Evolutionary conservation across 2,113 vertebrate genomes (phyloP).

Genomic region (Sander lucioperca): DNA sequence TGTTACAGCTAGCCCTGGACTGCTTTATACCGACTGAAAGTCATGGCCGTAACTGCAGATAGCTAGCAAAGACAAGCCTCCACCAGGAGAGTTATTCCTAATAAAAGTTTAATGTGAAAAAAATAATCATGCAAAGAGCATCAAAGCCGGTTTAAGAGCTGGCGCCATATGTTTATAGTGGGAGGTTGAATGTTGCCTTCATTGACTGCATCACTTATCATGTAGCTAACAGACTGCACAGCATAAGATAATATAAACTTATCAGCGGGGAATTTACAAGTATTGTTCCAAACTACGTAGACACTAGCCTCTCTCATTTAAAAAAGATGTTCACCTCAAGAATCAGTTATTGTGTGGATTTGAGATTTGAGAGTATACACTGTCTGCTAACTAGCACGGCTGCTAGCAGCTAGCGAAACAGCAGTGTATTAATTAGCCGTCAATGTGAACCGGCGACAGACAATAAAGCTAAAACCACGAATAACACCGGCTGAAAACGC

Average conservation of each 20-base stretch:
- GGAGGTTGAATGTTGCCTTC: conserved; percentile 45
- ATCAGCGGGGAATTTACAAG: neutral
- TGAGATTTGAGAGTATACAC: conserved; percentile 35
- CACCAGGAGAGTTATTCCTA: neutral
- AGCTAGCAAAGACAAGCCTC: neutral
- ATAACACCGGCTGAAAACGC: neutral
- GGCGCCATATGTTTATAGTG: conserved; percentile 64
- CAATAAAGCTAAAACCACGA: neutral
- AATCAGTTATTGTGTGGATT: conserved; percentile 14
- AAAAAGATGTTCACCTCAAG: neutral
- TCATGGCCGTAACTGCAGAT: neutral
- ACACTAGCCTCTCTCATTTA: neutral
- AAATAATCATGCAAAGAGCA: neutral
- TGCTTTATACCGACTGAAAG: neutral
- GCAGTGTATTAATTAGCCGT: conserved; percentile 3
- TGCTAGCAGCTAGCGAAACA: conserved; percentile 64
- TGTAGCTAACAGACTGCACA: conserved; percentile 20
- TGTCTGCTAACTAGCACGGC: conserved; percentile 67
- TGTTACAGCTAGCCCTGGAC: neutral
- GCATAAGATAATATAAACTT: neutral
- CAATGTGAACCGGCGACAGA: neutral
- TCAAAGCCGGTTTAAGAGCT: conserved; percentile 22
- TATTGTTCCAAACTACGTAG: neutral
- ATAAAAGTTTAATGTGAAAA: neutral
- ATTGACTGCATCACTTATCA: conserved; percentile 58